These are phyloP conservation scores for Amphipoea lucens DNA, from an alignment of 2,888 invertebrate species.

Conservation along the genomic window DNA sequence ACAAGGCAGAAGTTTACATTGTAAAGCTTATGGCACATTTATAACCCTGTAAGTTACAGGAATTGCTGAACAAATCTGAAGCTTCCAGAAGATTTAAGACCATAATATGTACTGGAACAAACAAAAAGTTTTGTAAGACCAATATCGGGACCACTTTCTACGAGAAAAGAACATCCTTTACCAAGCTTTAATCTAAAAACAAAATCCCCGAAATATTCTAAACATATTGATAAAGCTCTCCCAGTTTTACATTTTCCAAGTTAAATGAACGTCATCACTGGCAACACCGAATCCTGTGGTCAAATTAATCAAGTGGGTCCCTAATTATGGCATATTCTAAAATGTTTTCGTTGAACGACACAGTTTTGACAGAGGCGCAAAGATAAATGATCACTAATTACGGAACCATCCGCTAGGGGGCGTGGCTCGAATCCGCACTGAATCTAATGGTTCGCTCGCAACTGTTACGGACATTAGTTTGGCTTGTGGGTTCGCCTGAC, in stretches of 20 bases:
- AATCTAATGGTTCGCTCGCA: slow-evolving; percentile 62
- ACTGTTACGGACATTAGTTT: slow-evolving; percentile 54
- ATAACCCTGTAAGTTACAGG: neutral
- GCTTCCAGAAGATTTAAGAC: neutral
- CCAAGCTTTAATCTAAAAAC: neutral
- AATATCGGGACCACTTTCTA: neutral
- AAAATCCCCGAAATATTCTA: neutral
- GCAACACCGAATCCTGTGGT: slow-evolving; percentile 67
- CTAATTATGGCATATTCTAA: slow-evolving; percentile 86
- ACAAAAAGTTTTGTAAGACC: neutral
- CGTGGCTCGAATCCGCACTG: slow-evolving; percentile 71
- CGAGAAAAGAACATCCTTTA: neutral
- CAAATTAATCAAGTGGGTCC: slow-evolving; percentile 83
- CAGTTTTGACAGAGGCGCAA: slow-evolving; percentile 87
- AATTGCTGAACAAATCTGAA: neutral
- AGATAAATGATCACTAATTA: slow-evolving; percentile 88
- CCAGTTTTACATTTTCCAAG: neutral
- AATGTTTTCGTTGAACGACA: slow-evolving; percentile 87
- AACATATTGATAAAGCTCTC: neutral
- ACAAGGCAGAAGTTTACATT: neutral
- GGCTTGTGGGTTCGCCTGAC: slow-evolving; percentile 31
- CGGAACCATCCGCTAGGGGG: slow-evolving; percentile 76
- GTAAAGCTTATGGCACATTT: neutral
- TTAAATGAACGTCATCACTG: slow-evolving; percentile 19
- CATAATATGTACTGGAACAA: too few relatives aligned